Base-by-base conservation (phyloP, 2,113 vertebrate species). In the Pelodiscus sinensis region DNA sequence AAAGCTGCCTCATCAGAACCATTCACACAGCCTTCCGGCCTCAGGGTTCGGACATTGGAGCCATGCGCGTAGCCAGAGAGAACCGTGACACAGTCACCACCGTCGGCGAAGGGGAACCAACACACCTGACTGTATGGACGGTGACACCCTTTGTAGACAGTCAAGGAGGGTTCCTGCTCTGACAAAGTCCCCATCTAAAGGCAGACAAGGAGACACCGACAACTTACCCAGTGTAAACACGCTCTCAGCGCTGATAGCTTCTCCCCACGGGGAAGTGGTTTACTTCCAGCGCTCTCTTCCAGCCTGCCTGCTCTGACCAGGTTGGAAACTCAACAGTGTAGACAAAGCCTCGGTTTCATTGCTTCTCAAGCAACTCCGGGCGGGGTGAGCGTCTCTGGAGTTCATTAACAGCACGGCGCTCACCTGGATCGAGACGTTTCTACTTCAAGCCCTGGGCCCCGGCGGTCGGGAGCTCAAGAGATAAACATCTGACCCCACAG, bases 361-460 rank as follows among this genome's bases (percentile, higher is more conserved):
- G 3, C 14, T 89, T 86, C 81, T 0, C 2, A 35, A 1, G 15
- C 73, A 15, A 3, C 62, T 54, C 56, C 0, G 0, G 2, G 44
- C 54, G 9, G 0, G 0, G 38, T 62, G 52, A 89, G 52, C 1
- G 29, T 52, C 86, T 93, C 89, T 93, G 93, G 93, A 94, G 89
- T 84, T 91, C 79, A 2, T 93, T 57, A 94, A 56, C 44, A 54
- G 82, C 84, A 71, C 15, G 16, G 73, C 1, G 4, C 87, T 19
- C n/a, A 16, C 14, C 87, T 73, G 87, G 86, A 81, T 84, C 80
- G 94, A 91, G 93, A 77, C 73, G 86, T 83, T 95, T 81, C 93
- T 2, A 85, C 22, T 83, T 14, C 80, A 60, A 90, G 21, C 84
- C 78, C 13, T 2, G 0, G 12, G 84, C 51, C 82, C 60, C 62